phyloP scores from a whole-genome alignment of 2,888 invertebrate species.

The Tillus elongatus region DNA sequence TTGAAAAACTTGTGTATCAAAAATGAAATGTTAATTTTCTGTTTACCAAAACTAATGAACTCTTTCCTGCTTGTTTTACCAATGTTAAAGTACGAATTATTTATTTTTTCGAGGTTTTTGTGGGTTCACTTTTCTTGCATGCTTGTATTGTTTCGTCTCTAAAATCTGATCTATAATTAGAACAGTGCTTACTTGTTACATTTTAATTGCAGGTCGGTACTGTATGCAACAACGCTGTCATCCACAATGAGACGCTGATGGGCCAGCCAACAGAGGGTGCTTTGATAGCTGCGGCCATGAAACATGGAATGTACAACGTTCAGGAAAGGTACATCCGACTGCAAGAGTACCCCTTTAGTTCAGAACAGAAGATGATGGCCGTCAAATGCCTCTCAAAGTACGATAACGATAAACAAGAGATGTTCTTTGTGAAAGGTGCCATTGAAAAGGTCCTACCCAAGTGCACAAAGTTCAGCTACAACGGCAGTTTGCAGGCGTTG shows the following conservation, averaged over 20 bases:
- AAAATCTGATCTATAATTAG: no score
- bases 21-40: no score
- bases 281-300: slow-evolving; percentile 82
- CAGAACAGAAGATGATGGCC: slow-evolving; percentile 98
- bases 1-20: no score
- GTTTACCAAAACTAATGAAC: no score
- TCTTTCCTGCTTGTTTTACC: no score
- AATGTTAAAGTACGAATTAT: no score
- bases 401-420: slow-evolving; percentile 64
- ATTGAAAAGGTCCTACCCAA: slow-evolving; percentile 81
- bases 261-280: slow-evolving; percentile 99
- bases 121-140: no score
- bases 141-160: no score
- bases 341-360: slow-evolving; percentile 94
- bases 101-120: no score
- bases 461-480: slow-evolving; percentile 71
- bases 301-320: slow-evolving; percentile 78
- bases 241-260: slow-evolving; percentile 72
- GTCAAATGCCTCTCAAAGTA: slow-evolving; percentile 83
- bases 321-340: slow-evolving; percentile 72
- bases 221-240: slow-evolving; percentile 91
- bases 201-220: no score
- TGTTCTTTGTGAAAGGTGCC: slow-evolving; percentile 92
- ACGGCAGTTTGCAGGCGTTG: slow-evolving; percentile 62
- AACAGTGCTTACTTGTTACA: no score